These are phyloP conservation scores for Pelmatolapia mariae DNA, from an alignment of 2,113 vertebrate species.

Conservation along the genomic window DNA sequence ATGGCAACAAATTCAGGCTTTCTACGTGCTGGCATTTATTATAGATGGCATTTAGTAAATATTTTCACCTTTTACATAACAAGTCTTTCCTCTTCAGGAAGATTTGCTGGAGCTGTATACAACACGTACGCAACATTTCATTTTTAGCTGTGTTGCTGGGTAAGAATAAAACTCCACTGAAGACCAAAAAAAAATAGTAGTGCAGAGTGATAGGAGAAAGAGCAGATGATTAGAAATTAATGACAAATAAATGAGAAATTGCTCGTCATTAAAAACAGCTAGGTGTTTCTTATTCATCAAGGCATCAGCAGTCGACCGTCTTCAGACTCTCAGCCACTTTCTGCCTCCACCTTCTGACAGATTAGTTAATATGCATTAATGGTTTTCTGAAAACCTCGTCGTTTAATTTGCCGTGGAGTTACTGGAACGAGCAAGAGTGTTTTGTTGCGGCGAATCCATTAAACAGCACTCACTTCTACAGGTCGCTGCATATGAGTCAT, in stretches of 20 bases:
- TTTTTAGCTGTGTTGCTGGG: neutral
- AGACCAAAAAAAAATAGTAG: neutral
- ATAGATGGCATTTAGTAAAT: neutral
- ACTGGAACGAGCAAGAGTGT: slow-evolving; percentile 51
- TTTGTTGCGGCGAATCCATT: slow-evolving; percentile 39
- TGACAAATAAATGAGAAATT: slow-evolving; percentile 60
- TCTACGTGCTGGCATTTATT: neutral
- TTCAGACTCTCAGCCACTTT: neutral
- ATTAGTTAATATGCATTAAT: slow-evolving; percentile 65
- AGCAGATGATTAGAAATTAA: slow-evolving; percentile 60
- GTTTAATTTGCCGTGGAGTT: slow-evolving; percentile 56
- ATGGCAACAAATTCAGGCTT: neutral
- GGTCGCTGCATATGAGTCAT: slow-evolving; percentile 21
- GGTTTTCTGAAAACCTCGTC: slow-evolving; percentile 38
- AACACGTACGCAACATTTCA: neutral
- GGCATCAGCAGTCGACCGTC: slow-evolving; percentile 22
- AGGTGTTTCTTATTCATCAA: slow-evolving; percentile 50
- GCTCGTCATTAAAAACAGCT: slow-evolving; percentile 57
- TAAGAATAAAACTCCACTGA: neutral
- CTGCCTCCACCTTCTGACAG: slow-evolving; percentile 36
- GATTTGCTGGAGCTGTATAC: neutral
- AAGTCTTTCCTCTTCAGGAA: neutral
- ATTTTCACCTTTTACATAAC: neutral
- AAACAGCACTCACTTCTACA: slow-evolving; percentile 30
- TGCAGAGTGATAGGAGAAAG: slow-evolving; percentile 8